Evolutionary conservation across 2,797 vertebrate species (phyloP), one percentile per base, ranked within the genome.

Genomic region (Geotrypetes seraphini): DNA sequence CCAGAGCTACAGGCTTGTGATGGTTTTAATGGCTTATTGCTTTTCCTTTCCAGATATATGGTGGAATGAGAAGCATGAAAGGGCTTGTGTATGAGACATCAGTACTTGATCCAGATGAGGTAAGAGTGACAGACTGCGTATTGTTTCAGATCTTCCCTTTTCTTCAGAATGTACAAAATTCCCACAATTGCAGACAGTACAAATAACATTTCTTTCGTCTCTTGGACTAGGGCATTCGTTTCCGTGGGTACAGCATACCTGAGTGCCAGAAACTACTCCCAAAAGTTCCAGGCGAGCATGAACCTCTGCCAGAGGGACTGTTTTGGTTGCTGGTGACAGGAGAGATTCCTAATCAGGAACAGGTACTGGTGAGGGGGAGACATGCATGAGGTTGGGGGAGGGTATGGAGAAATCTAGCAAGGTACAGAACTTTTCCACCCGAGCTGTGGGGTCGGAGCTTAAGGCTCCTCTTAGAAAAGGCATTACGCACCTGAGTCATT

Each of bases 41-140:
- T 28, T 12, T 5, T 50, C 25, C 12, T 19, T 22, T 31, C 4
- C 63, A 98, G 95, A 70, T 96, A 47, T 97, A 97, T 7, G 92
- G 91, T 1, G 89, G 93, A 9, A 96, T 97, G 91, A 84, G 92
- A 50, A 92, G 92, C n/a, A 97, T 95, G 91, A 98, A 97, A 63
- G 93, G 94, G 45, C 67, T 96, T 50, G 88, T 97, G 23, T 95
- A 96, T 2, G 92, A 97, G 77, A 97, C 91, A 10, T 97, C 92
- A 0, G 92, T 96, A 34, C 78, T 97, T 64, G 92, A 97, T 56
- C 88, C 92, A 5, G 93, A 97, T 2, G 92, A 97, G 89, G 95
- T 97, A 64, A 63, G 84, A 50, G 8, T 25, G 8, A n/a, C n/a
- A n/a, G n/a, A n/a, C n/a, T n/a, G n/a, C n/a, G 19, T 19, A 19